A percentile compares a stretch with the other conserved stretches of the same genome.
These are phyloP conservation scores for Ladona fulva DNA, from an alignment of 1,140 invertebrate species.

Conservation along the genomic window DNA sequence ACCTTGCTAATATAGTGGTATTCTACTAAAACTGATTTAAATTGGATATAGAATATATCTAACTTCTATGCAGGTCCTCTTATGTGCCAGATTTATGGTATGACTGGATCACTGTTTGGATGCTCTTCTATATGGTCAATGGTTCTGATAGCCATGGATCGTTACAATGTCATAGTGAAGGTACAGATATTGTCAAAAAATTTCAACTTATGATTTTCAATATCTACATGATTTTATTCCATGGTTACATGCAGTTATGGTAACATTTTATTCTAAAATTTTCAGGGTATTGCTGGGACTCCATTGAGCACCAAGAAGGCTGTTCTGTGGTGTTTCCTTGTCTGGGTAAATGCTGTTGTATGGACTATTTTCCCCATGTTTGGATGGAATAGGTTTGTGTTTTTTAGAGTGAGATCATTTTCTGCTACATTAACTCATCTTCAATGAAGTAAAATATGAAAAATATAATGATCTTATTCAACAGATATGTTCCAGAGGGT, in stretches of 20 bases:
- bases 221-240: background rate
- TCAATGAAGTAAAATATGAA: conserved; percentile 36
- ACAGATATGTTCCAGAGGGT: conserved; percentile 41
- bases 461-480: conserved; percentile 38
- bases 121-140: conserved; percentile 75
- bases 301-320: conserved; percentile 60
- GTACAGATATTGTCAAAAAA: background rate
- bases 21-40: too few relatives aligned
- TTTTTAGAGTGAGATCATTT: conserved; percentile 27
- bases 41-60: too few relatives aligned
- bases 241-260: too few relatives aligned
- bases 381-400: conserved; percentile 67
- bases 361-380: conserved; percentile 67
- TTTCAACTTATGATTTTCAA: background rate
- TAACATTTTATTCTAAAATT: background rate
- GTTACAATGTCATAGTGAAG: conserved; percentile 80
- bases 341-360: conserved; percentile 55
- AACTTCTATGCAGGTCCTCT: conserved; percentile 45
- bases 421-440: background rate
- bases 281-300: conserved; percentile 51
- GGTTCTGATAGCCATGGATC: conserved; percentile 69
- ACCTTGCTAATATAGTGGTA: too few relatives aligned
- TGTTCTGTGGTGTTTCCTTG: conserved; percentile 52
- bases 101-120: conserved; percentile 69
- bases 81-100: conserved; percentile 71